Evolutionary conservation across 2,113 vertebrate species (phyloP).

Genomic region (Trichechus manatus): DNA sequence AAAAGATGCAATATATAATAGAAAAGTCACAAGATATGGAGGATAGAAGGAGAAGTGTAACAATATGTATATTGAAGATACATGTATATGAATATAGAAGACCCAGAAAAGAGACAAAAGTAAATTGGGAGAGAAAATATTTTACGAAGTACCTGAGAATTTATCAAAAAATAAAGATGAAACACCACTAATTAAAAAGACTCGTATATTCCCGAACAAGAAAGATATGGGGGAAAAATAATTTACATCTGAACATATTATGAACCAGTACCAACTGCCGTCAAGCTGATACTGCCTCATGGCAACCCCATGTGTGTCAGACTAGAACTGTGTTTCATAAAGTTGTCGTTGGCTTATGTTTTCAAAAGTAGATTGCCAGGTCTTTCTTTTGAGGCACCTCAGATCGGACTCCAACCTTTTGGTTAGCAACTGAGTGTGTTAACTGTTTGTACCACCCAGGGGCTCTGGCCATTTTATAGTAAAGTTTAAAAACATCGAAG

Average conservation of each 20-base stretch:
- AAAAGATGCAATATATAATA: neutral
- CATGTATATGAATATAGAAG: neutral
- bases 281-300: too few species aligned
- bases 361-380: too few species aligned
- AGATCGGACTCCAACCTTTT: too few species aligned
- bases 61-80: neutral
- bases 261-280: too few species aligned
- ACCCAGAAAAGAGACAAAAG: neutral
- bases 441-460: too few species aligned
- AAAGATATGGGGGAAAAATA: neutral
- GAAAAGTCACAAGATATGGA: neutral
- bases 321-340: too few species aligned
- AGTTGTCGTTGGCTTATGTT: too few species aligned
- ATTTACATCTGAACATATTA: neutral
- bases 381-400: too few species aligned
- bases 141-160: neutral
- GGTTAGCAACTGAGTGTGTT: too few species aligned
- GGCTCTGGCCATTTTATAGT: neutral
- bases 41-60: neutral
- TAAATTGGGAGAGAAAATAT: neutral
- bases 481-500: neutral
- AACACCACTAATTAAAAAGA: neutral
- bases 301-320: too few species aligned
- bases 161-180: constrained; percentile 2
- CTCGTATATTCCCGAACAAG: neutral